Base-by-base conservation (phyloP, 2,113 vertebrate genomes). In the Nothoprocta pentlandii region DNA sequence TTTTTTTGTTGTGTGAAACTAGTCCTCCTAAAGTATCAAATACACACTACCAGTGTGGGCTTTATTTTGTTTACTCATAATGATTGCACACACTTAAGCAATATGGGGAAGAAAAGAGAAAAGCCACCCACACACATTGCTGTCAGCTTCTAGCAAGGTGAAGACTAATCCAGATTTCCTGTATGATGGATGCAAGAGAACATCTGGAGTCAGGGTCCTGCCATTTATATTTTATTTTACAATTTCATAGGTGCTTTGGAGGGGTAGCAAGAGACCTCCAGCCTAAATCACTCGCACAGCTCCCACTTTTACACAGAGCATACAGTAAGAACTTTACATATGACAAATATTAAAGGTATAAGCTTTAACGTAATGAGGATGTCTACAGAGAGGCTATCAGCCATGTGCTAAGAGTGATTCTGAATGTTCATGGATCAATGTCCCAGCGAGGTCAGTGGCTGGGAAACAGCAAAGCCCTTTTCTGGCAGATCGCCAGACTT, bases 391-490 rank as follows among this genome's bases (percentile, higher is more conserved):
- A 71, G 15, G 12, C 7, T 41, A 87, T 54, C 63, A 93, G 77
- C 41, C n/a, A 67, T 26, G 42, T 83, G 39, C 41, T 74, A 83
- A 63, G 68, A 80, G 34, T 41, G 16, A 56, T 66, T 75, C 66
- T 85, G 68, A 92, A 94, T 36, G 46, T 49, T 75, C 74, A 63
- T 76, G 74, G 78, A 94, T 93, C 79, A 69, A 20, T 90, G 85
- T 36, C 90, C 87, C 49, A 85, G 87, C 89, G 30, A 83, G 9
- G 12, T 73, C 85, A 83, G 10, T 67, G 59, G 84, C 56, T n/a
- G 80, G 68, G 41, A 91, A 95, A 80, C 26, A 70, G 59, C 25
- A 95, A 92, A 91, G 79, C 78, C 56, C 56, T 93, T 86, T 81
- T 86, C 73, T 92, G 85, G 80, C 82, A 93, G 41, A 49, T n/a